phyloP scores from a whole-genome alignment of 92 coral and sea anemone species.

The Phenganax stokvisi region DNA sequence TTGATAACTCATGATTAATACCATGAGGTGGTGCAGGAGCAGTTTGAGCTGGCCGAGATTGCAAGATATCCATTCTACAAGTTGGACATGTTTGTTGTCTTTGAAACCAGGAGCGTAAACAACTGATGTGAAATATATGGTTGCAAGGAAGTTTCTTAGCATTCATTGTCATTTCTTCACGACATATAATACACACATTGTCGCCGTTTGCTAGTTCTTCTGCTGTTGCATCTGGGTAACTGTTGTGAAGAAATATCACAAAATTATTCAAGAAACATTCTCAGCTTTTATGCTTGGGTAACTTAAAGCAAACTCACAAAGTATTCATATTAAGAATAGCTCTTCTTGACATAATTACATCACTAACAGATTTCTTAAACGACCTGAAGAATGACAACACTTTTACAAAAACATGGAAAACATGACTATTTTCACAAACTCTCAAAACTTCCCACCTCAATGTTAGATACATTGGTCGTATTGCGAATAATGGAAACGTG shows the following conservation, averaged over 20 bases:
- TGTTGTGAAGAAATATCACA: slow-evolving; percentile 3
- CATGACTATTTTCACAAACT: background rate
- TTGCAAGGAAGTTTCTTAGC: slow-evolving; percentile 94
- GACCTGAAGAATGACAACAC: slow-evolving; percentile 51
- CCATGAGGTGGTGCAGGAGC: slow-evolving; percentile 33
- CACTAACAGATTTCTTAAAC: slow-evolving; percentile 89
- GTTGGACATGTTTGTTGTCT: slow-evolving; percentile 98
- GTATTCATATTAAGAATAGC: slow-evolving; percentile 97
- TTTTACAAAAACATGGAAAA: background rate
- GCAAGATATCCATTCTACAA: slow-evolving; percentile 94
- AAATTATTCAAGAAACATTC: background rate
- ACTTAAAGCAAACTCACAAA: slow-evolving; percentile 52
- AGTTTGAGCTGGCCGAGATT: slow-evolving; percentile 35
- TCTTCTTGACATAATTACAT: slow-evolving; percentile 95
- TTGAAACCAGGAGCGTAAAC: slow-evolving; percentile 96
- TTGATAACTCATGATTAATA: slow-evolving; percentile 32
- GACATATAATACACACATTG: slow-evolving; percentile 91
- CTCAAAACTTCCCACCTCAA: slow-evolving; percentile 57
- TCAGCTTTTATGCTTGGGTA: background rate
- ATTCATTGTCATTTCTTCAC: slow-evolving; percentile 97
- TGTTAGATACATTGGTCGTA: slow-evolving; percentile 95
- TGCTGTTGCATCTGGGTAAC: slow-evolving; percentile 97
- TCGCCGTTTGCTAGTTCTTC: slow-evolving; percentile 90
- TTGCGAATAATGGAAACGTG: slow-evolving; percentile 95
- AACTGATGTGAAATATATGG: slow-evolving; percentile 95